Base-by-base conservation (phyloP, 2,113 vertebrate genomes). In the Boleophthalmus pectinirostris region DNA sequence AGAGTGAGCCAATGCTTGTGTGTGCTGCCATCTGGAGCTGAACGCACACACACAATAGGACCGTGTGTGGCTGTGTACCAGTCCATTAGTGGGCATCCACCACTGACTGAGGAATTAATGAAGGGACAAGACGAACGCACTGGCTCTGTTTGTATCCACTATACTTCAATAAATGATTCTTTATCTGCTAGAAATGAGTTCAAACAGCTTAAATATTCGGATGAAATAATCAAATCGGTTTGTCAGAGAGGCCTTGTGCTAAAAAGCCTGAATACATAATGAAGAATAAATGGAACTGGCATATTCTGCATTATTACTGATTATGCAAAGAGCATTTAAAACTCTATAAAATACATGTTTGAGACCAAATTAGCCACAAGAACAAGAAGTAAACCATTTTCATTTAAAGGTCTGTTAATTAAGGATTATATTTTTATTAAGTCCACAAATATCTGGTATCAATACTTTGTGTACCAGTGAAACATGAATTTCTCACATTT, bases 21-120 rank as follows among this genome's bases (percentile, higher is more conserved):
- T 91, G 92, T 94, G 94, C 94, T 87, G 92, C 94, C 95, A 96
- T 97, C 95, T 95, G 95, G 94, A 92, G 69, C 71, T 68, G 65
- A 43, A 43, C 38, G 10, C 38, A 12, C 51, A 77, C 24, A 79
- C 66, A 79, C n/a, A 69, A 24, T 56, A 21, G 47, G 68, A 70
- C 68, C 78, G 45, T 70, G 13, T 63, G 38, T 24, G 74, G 21
- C 29, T 11, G 72, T 81, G 64, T 65, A 64, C 64, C n/a, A 83
- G 77, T 73, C 54, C 72, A 78, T 87, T 76, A 74, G 68, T 58
- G 47, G 73, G 66, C 35, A 83, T 66, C 74, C 66, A 71, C 68
- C 77, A 66, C 33, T 70, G 77, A 68, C 76, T 79, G 60, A 75
- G 68, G 75, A 77, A 84, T 79, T 77, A 85, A 79, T 81, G 63